A percentile compares a stretch with the other conserved stretches of the same genome.
Evolutionary conservation across 2,113 vertebrate species (phyloP).

Genomic region (Columbina picui): DNA sequence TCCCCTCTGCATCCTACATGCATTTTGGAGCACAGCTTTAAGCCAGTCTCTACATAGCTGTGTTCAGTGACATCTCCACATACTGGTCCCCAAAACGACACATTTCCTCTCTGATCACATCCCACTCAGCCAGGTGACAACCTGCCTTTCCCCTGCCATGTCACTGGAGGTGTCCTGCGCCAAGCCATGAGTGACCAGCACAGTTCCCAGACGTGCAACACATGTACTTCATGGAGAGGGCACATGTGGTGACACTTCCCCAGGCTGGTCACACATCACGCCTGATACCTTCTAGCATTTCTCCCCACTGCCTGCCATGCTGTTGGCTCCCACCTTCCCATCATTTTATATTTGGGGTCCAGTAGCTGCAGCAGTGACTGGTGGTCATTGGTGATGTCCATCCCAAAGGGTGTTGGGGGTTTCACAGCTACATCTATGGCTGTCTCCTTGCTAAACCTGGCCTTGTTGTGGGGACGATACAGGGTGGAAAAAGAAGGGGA

Average conservation of each 20-base stretch:
- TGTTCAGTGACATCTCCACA: neutral
- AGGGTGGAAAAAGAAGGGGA: neutral
- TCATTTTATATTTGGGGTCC: neutral
- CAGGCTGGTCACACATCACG: neutral
- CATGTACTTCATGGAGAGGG: neutral
- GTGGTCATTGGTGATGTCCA: too few species aligned
- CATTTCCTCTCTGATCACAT: neutral
- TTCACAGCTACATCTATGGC: neutral
- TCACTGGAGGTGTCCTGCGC: neutral
- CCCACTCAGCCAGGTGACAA: neutral
- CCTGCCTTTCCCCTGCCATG: neutral
- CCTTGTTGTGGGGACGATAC: neutral
- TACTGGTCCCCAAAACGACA: neutral
- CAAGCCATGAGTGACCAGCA: neutral
- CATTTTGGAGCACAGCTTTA: neutral
- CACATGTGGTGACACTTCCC: rapidly evolving
- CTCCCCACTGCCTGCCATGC: neutral
- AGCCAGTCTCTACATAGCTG: neutral
- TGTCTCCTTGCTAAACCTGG: neutral
- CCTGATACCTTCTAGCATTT: neutral
- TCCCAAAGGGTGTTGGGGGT: neutral
- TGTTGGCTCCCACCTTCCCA: neutral
- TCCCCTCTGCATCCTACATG: neutral
- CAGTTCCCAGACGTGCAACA: neutral
- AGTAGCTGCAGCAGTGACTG: neutral